phyloP scores from a whole-genome alignment of 2,113 vertebrate genomes.

The Stegastes partitus region DNA sequence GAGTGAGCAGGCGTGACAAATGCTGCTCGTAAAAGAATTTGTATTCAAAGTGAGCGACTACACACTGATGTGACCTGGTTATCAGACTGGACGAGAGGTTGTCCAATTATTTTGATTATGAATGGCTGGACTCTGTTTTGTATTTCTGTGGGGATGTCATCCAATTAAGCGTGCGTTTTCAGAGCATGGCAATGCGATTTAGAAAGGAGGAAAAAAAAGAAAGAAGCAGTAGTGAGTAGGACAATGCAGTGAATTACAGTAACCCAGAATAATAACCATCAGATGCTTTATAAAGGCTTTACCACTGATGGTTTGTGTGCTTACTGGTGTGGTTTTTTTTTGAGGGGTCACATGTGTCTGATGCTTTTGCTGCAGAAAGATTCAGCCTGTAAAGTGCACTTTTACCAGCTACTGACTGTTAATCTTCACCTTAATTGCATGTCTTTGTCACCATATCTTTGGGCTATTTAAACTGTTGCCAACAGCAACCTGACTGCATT shows the following conservation, averaged over 20 bases:
- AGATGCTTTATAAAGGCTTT: constrained; percentile 19
- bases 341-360: neutral
- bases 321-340: too few relatives aligned
- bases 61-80: constrained; percentile 40
- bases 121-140: constrained; percentile 1
- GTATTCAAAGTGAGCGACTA: constrained; percentile 42
- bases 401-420: constrained; percentile 52
- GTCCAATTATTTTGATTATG: constrained; percentile 38
- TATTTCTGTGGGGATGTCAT: neutral
- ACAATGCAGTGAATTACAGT: neutral
- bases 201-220: too few relatives aligned
- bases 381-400: constrained; percentile 13
- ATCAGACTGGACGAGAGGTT: constrained; percentile 35
- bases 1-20: constrained; percentile 65
- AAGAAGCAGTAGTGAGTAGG: neutral
- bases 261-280: constrained; percentile 29
- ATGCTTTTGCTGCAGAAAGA: constrained; percentile 15
- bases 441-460: constrained; percentile 30
- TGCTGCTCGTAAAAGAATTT: constrained; percentile 46
- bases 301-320: neutral
- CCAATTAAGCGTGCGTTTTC: neutral
- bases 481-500: constrained; percentile 26
- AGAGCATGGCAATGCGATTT: too few relatives aligned
- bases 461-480: constrained; percentile 55
- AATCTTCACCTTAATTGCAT: constrained; percentile 37